phyloP scores from a whole-genome alignment of 2,113 vertebrate genomes.

The Gulo gulo region DNA sequence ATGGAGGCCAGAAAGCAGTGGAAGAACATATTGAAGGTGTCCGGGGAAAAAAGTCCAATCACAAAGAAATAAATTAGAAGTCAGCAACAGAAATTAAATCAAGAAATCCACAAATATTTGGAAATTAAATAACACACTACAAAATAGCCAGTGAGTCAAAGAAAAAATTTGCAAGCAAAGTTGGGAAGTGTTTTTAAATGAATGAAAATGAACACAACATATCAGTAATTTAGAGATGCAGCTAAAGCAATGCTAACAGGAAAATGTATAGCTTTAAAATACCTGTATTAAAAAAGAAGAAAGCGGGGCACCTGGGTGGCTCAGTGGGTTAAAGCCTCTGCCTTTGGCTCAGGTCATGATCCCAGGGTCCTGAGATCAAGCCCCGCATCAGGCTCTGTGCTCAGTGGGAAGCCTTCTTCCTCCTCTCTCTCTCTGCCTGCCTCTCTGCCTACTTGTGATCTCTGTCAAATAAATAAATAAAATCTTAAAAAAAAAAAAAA shows the following conservation, averaged over 20 bases:
- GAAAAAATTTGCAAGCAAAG: background rate
- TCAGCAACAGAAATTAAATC: background rate
- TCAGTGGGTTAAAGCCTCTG: too few relatives aligned
- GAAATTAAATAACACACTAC: background rate
- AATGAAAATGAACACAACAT: background rate
- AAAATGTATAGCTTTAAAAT: background rate
- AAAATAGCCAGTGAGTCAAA: background rate
- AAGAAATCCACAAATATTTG: background rate
- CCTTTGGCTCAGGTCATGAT: too few relatives aligned
- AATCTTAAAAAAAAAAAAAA: too few relatives aligned
- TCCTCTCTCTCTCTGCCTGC: too few relatives aligned
- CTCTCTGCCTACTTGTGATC: too few relatives aligned
- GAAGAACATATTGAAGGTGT: background rate
- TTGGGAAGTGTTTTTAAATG: background rate
- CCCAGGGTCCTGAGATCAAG: too few relatives aligned
- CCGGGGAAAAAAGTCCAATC: background rate
- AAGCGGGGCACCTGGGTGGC: background rate
- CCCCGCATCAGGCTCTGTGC: too few relatives aligned
- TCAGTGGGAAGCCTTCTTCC: too few relatives aligned
- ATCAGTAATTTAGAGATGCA: background rate
- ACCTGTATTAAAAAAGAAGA: background rate
- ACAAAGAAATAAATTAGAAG: background rate
- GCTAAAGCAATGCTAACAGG: background rate
- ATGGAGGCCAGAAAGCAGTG: background rate
- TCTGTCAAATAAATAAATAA: too few relatives aligned